These are phyloP conservation scores for Empidonax traillii DNA, from an alignment of 2,113 vertebrate genomes.

Conservation along the genomic window DNA sequence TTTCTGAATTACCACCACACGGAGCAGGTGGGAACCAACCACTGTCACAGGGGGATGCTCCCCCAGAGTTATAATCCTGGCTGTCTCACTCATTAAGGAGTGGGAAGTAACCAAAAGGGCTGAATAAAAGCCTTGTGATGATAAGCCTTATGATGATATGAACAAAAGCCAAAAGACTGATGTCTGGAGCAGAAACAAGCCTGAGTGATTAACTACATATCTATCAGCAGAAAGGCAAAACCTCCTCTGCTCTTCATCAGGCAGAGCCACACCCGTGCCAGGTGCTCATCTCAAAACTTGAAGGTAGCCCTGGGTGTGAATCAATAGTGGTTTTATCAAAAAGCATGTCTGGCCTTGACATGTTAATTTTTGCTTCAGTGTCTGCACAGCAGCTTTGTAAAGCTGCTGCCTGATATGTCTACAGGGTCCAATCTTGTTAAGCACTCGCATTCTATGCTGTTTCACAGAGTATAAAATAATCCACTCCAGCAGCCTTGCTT, in stretches of 20 bases:
- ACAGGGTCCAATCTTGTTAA: neutral
- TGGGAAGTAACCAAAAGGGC: neutral
- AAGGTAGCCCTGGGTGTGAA: neutral
- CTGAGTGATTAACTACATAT: neutral
- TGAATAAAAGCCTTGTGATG: neutral
- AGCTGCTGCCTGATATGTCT: neutral
- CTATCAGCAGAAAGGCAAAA: neutral
- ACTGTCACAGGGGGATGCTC: neutral
- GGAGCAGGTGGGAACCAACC: neutral
- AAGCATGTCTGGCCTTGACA: neutral
- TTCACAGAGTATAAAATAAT: neutral
- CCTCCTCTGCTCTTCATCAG: neutral
- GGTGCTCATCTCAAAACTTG: neutral
- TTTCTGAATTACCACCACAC: fast-evolving
- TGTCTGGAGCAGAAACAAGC: neutral
- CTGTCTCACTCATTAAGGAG: neutral
- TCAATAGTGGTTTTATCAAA: neutral
- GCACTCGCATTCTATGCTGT: neutral
- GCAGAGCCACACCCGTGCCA: neutral
- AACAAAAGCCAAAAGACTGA: neutral
- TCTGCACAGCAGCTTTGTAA: neutral
- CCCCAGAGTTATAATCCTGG: neutral
- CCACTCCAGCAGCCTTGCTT: neutral
- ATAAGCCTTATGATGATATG: neutral
- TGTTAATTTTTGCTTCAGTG: neutral